phyloP scores from a whole-genome alignment of 1,140 invertebrate species.

The Leptinotarsa lineolata region DNA sequence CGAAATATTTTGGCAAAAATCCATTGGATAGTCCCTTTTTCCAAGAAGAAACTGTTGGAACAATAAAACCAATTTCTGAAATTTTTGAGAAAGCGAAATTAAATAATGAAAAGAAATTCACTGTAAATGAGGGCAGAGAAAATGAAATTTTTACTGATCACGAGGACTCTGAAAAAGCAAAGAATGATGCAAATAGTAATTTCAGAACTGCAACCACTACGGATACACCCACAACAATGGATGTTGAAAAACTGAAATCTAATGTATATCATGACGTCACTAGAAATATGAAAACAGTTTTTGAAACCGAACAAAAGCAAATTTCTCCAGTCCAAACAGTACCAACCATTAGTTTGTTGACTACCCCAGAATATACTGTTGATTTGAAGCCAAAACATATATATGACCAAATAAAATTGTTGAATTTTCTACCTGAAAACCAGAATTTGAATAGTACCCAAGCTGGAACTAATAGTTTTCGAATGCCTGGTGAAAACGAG shows the following conservation, averaged over 20 bases:
- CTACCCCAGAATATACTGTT: constrained; percentile 45
- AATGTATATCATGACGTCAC: not conserved
- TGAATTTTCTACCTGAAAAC: constrained; percentile 41
- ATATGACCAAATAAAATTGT: constrained; percentile 45
- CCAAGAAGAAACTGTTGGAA: constrained; percentile 59
- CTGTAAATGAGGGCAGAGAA: too few relatives aligned
- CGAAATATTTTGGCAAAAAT: constrained; percentile 73
- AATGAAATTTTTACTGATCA: not conserved
- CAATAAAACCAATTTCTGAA: constrained; percentile 42
- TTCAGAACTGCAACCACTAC: not conserved
- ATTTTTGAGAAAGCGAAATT: constrained; percentile 1
- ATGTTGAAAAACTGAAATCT: not conserved
- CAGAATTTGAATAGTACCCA: constrained; percentile 10
- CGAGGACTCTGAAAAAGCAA: too few relatives aligned
- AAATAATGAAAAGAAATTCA: not conserved
- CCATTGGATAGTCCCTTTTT: constrained; percentile 78
- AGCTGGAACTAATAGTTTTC: not conserved
- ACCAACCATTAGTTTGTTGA: constrained; percentile 31
- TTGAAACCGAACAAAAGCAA: not conserved
- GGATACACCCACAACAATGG: not conserved
- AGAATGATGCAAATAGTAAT: too few relatives aligned
- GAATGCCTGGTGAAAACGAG: too few relatives aligned
- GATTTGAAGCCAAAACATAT: constrained; percentile 46
- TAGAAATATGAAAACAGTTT: not conserved
- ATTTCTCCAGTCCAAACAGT: not conserved